Conservation (phyloP, 1,140 invertebrate genomes). For the Sipha flava region DNA sequence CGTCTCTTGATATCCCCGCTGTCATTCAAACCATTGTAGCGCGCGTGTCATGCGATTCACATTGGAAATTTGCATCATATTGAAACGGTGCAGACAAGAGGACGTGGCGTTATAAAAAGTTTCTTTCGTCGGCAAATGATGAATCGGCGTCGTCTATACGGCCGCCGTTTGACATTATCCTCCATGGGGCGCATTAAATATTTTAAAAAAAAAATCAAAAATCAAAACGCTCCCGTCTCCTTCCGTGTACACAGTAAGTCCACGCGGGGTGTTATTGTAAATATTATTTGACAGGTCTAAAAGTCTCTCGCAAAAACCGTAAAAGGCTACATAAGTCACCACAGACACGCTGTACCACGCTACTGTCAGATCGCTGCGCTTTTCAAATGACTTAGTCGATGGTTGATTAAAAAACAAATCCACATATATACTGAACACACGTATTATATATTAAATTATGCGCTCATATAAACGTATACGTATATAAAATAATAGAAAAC, state of each 20-base stretch:
- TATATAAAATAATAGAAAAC: no score
- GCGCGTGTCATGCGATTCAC: slow-evolving; percentile 18
- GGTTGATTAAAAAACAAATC: background rate
- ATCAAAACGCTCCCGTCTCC: background rate
- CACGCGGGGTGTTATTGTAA: background rate
- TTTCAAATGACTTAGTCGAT: background rate
- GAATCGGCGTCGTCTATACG: slow-evolving; percentile 19
- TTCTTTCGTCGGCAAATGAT: slow-evolving; percentile 22
- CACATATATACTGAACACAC: background rate
- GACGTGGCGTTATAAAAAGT: slow-evolving; percentile 17
- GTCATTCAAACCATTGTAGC: slow-evolving; percentile 27
- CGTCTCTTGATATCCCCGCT: slow-evolving; percentile 17
- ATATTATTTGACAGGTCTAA: slow-evolving; percentile 24
- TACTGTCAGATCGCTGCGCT: background rate
- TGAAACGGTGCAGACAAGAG: slow-evolving; percentile 19
- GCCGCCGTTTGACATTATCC: slow-evolving; percentile 14
- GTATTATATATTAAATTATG: background rate
- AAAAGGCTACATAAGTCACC: background rate
- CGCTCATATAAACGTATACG: background rate
- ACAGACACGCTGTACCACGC: background rate
- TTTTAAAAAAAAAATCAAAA: background rate
- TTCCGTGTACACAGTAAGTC: background rate
- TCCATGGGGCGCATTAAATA: slow-evolving; percentile 3
- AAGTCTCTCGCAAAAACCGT: background rate
- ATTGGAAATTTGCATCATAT: slow-evolving; percentile 32